Conservation (phyloP, 2,888 invertebrate genomes). For the Cheilosia pagana region DNA sequence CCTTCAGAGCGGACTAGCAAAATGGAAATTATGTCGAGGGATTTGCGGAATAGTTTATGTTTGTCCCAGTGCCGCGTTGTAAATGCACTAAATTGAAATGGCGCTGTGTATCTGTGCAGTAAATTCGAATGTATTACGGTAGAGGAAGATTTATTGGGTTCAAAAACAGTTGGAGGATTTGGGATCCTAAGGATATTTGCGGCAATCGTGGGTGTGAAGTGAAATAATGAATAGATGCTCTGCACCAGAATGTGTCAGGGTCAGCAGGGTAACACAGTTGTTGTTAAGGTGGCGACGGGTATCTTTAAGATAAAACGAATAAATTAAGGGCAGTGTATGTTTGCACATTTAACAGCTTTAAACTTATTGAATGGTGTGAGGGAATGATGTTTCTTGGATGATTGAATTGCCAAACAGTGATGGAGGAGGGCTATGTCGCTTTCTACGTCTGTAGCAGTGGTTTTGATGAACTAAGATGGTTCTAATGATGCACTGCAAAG, state of each 20-base stretch:
- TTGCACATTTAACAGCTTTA: no score
- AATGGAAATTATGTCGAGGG: slow-evolving; percentile 43
- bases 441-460: no score
- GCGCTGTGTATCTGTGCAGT: neutral
- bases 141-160: slow-evolving; percentile 45
- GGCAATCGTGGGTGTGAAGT: slow-evolving; percentile 11
- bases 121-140: slow-evolving; percentile 27
- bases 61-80: slow-evolving; percentile 25
- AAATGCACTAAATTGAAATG: slow-evolving; percentile 39
- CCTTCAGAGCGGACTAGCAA: slow-evolving; percentile 1
- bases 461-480: no score
- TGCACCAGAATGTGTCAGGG: slow-evolving; percentile 21
- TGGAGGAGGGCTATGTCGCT: no score
- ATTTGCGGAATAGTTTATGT: slow-evolving; percentile 37
- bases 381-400: no score
- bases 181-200: slow-evolving; percentile 21
- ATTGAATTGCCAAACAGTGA: no score
- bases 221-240: slow-evolving; percentile 20
- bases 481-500: no score
- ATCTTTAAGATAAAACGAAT: no score
- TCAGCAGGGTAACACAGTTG: neutral
- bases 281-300: no score
- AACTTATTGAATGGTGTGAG: no score
- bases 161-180: neutral
- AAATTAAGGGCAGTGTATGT: no score